Base-by-base conservation (phyloP, 2,888 invertebrate species). In the Galeruca laticollis region DNA sequence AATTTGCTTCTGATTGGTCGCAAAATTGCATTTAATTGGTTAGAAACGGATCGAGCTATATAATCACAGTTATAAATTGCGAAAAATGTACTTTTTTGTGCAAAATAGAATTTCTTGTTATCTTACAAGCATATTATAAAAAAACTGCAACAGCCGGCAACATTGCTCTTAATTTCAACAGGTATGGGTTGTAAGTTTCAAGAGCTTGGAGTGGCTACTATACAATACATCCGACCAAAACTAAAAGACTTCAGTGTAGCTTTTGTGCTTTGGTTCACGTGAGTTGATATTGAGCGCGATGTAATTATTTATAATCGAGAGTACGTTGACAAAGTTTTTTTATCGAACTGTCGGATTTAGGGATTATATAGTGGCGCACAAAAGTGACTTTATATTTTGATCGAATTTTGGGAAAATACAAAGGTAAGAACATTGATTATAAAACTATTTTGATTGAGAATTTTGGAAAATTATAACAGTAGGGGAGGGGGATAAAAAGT, bases 181-280 rank as follows among this genome's bases (percentile, higher is more conserved):
- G 62, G 62, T 62, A 51, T 52, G 62, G 56, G 31, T 31, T 57
- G 31, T 18, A 35, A 62, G 62, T 61, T 47, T 49, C 31, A 37
- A 43, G 62, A 62, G 62, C 62, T 62, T 62, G 52, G 52, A 62
- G 49, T 52, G 37, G 52, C 33, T 37, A 43, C 20, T 13, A 33
- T 61, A 18, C 15, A n/a, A 13, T n/a, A 26, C 26, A 26, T 26
- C 2, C 15, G 47, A 2, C 8, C 47, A 47, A 40, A 40, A 2
- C 47, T 6, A n/a, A 9, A 15, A 47, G 9, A 21, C 20, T 52
- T 37, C 37, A 62, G 62, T 62, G 52, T 52, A 52, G 52, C 62
- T 62, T 40, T 51, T 20, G 20, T 9, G 37, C 40, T 52, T 62
- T 52, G 21, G 47, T 18, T 9, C 8, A 15, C 8, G 47, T 18